Conservation (phyloP, 2,113 vertebrate species). For the Poeciliopsis prolifica region DNA sequence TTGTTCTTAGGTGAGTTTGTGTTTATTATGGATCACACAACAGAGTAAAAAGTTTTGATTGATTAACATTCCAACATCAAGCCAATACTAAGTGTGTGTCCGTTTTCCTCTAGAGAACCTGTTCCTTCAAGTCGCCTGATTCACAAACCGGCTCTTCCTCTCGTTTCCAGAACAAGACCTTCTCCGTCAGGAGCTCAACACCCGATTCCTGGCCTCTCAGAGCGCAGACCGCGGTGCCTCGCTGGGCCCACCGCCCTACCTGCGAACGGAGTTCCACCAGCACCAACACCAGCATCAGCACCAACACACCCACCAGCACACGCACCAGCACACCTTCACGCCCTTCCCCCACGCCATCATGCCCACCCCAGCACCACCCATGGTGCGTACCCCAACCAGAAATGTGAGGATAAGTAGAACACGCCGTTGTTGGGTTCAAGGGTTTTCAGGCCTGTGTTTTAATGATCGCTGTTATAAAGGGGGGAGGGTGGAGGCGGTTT, state of each 20-base stretch:
- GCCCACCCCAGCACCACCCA: slow-evolving; percentile 98
- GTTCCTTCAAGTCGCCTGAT: background rate
- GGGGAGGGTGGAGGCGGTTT: slow-evolving; percentile 3
- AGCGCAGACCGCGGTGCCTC: slow-evolving; percentile 95
- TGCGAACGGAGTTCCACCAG: slow-evolving; percentile 98
- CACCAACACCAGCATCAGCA: slow-evolving; percentile 94
- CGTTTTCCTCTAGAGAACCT: background rate
- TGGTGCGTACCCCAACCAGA: slow-evolving; percentile 99
- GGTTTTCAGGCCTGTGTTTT: slow-evolving; percentile 12
- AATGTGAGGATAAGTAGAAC: slow-evolving; percentile 97
- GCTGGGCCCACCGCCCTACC: slow-evolving; percentile 94
- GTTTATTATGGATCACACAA: too few relatives aligned
- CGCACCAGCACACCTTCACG: slow-evolving; percentile 99
- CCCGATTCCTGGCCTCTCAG: slow-evolving; percentile 96
- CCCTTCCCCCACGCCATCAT: slow-evolving; percentile 98
- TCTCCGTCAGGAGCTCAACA: slow-evolving; percentile 97
- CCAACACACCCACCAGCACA: slow-evolving; percentile 97
- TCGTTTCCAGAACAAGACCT: slow-evolving; percentile 90
- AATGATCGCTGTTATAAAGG: slow-evolving; percentile 16
- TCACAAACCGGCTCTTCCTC: background rate
- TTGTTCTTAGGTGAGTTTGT: too few relatives aligned
- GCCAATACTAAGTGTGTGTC: too few relatives aligned
- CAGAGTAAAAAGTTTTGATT: too few relatives aligned
- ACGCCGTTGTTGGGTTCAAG: slow-evolving; percentile 59
- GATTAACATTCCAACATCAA: too few relatives aligned